phyloP scores from a whole-genome alignment of 2,113 vertebrate species.

The Paraplagusia blochii region DNA sequence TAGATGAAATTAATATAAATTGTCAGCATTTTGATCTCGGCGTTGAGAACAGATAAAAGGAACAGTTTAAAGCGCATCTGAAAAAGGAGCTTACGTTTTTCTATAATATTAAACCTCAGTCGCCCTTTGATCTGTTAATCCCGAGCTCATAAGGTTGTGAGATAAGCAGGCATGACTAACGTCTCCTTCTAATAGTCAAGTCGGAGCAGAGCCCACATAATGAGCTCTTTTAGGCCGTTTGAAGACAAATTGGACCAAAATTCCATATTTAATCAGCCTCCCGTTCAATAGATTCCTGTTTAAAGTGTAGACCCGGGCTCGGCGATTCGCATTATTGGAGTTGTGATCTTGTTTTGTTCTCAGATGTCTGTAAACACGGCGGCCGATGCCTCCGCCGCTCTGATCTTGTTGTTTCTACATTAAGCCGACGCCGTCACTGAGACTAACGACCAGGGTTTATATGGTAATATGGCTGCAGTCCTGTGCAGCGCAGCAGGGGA shows the following conservation, averaged over 20 bases:
- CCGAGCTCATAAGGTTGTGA: conserved; percentile 92
- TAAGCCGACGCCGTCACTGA: conserved; percentile 35
- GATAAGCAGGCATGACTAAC: conserved; percentile 93
- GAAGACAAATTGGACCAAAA: conserved; percentile 81
- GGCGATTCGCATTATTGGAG: conserved; percentile 27
- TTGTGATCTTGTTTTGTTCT: conserved; percentile 31
- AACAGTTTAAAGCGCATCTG: conserved; percentile 73
- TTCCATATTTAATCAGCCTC: conserved; percentile 78
- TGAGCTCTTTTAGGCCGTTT: conserved; percentile 81
- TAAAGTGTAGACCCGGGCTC: conserved; percentile 51
- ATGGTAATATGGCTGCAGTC: conserved; percentile 25
- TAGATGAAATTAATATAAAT: conserved; percentile 71
- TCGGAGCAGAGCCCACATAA: conserved; percentile 83
- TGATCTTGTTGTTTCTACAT: conserved; percentile 39
- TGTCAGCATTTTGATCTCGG: conserved; percentile 70
- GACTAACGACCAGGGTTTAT: conserved; percentile 24
- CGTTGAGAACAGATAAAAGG: conserved; percentile 69
- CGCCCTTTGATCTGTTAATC: conserved; percentile 99
- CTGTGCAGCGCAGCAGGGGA: conserved; percentile 1
- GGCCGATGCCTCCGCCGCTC: conserved; percentile 34
- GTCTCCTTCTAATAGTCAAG: conserved; percentile 89
- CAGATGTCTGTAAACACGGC: conserved; percentile 32
- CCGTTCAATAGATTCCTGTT: conserved; percentile 63
- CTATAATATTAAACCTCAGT: conserved; percentile 88
- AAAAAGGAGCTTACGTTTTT: conserved; percentile 83